Evolutionary conservation across 2,113 vertebrate species (phyloP), one percentile per base, ranked within the genome.

Genomic region (Platichthys flesus): DNA sequence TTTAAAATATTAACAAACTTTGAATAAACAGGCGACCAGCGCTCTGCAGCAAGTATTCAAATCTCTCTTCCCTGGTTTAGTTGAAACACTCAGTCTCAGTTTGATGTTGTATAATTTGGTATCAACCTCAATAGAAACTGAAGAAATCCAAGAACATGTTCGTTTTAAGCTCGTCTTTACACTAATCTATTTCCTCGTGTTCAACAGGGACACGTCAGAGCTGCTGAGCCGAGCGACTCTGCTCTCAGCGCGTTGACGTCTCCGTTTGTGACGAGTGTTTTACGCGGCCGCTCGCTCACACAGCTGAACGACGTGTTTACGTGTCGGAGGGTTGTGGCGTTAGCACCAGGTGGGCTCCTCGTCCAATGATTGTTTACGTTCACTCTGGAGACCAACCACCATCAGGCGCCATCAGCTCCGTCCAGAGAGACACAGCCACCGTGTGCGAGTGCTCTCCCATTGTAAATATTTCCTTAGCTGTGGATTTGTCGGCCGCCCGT

Each of bases 401-500:
- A 86, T 4, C 80, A 20, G 73, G 79, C 18, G 15, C 85, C 88
- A 91, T 90, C 81, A 88, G 81, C 83, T 88, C 83, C 77, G 76
- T 63, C 71, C 23, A 79, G 87, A 90, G 76, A 91, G 89, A 92
- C 89, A 89, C 85, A 91, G 77, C 85, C 88, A 63, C 78, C 84
- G 79, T 85, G 88, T 75, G 83, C 69, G 84, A 88, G 81, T 56
- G 66, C 84, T 87, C 85, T 74, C 81, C 60, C 80, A 91, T 82
- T 93, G 89, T 94, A 94, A 94, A 94, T 91, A 95, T 94, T 95
- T 93, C 88, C 86, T 87, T 92, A 92, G 87, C 90, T 85, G 87
- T 85, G 80, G 66, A 82, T 89, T 88, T 90, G 87, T 91, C 86
- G 21, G 64, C 72, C 74, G 73, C 77, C 84, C 84, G 83, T 83